Percentiles rank a stretch among this genome's conserved stretches.
Evolutionary conservation across 2,113 vertebrate genomes (phyloP).

Genomic region (Notechis scutatus): DNA sequence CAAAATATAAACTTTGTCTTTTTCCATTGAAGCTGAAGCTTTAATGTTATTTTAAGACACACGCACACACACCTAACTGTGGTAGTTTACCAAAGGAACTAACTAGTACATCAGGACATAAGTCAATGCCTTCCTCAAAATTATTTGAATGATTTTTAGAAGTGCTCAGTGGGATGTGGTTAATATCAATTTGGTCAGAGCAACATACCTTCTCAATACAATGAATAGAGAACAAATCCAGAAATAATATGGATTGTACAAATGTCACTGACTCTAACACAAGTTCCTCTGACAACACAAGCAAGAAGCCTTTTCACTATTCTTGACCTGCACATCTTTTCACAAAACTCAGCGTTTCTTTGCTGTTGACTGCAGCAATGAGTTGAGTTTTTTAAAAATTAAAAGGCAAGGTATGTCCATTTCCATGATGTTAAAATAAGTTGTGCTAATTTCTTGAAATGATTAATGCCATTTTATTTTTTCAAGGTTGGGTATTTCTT

Average conservation of each 20-base stretch:
- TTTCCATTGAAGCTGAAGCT: conserved; percentile 22
- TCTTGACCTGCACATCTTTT: neutral
- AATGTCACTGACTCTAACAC: neutral
- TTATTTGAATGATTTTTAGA: neutral
- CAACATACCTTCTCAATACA: neutral
- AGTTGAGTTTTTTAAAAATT: neutral
- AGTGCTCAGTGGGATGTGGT: neutral
- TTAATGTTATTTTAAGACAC: conserved; percentile 44
- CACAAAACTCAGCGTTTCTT: neutral
- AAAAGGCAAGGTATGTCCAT: neutral
- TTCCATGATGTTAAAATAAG: neutral
- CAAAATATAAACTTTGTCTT: conserved; percentile 39
- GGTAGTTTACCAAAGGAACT: conserved; percentile 26
- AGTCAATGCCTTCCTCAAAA: conserved; percentile 4
- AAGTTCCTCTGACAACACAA: neutral
- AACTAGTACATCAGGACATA: conserved; percentile 32
- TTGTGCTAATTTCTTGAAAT: neutral
- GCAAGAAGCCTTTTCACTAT: neutral
- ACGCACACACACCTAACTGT: conserved; percentile 15
- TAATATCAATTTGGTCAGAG: neutral
- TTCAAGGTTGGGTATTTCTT: neutral
- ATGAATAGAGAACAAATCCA: neutral
- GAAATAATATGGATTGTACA: neutral
- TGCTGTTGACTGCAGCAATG: neutral
- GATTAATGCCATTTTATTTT: neutral